Percentiles rank a stretch among this genome's conserved stretches.
Evolutionary conservation across 2,888 invertebrate genomes (phyloP).

Genomic region (Eupithecia inturbata): DNA sequence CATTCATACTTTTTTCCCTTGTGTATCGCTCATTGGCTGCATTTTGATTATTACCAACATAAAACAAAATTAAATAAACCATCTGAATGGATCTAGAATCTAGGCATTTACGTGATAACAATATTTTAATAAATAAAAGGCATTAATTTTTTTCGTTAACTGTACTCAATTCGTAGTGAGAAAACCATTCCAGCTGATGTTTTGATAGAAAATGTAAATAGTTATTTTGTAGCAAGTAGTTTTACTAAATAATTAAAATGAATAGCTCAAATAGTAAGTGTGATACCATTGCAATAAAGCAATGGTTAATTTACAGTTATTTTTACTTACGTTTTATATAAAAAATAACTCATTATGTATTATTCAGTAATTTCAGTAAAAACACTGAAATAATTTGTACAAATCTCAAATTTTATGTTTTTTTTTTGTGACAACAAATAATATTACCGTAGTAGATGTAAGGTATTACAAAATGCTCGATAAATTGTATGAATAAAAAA

Average conservation of each 20-base stretch:
- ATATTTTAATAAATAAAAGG: no score
- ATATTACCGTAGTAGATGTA: slow-evolving; percentile 2
- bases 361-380: background rate
- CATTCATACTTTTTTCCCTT: no score
- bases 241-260: slow-evolving; percentile 6
- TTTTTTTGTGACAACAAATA: background rate
- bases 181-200: background rate
- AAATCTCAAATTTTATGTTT: slow-evolving; percentile 1
- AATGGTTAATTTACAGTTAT: background rate
- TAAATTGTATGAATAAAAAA: slow-evolving; percentile 40
- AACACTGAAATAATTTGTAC: background rate
- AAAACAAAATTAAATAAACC: background rate
- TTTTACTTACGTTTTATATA: background rate
- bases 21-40: no score
- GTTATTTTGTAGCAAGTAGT: slow-evolving; percentile 13
- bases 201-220: slow-evolving; percentile 48
- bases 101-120: background rate
- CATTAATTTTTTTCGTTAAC: background rate
- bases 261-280: background rate
- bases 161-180: background rate
- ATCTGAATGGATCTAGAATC: no score
- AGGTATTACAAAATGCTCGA: slow-evolving; percentile 32
- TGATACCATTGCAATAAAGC: slow-evolving; percentile 12
- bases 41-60: background rate
- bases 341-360: background rate